Percentiles rank a stretch among this genome's conserved stretches.
Evolutionary conservation across 35 echinoderm and acorn worm species (phyloP).

Genomic region (Ophioderma brevispina): DNA sequence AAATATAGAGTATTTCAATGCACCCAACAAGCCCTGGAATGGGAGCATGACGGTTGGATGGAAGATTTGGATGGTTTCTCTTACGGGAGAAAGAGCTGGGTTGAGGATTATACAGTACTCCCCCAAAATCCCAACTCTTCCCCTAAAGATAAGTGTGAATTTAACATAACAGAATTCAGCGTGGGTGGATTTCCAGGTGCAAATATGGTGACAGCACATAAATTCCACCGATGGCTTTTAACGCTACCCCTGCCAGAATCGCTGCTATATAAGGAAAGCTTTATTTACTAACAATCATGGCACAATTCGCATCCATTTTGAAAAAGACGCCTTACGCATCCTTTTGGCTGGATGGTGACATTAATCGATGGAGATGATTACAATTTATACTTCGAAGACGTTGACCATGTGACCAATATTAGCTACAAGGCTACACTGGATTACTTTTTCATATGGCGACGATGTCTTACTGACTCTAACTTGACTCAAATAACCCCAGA

Average conservation of each 20-base stretch:
- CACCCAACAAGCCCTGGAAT: conserved; percentile 93
- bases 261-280: conserved; percentile 67
- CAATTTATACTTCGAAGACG: conserved; percentile 72
- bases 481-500: conserved; percentile 84
- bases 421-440: conserved; percentile 73
- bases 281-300: conserved; percentile 72
- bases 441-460: conserved; percentile 78
- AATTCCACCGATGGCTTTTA: conserved; percentile 88
- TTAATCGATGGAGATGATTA: conserved; percentile 74
- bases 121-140: conserved; percentile 61
- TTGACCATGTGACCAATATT: conserved; percentile 93
- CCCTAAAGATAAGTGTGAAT: conserved; percentile 60
- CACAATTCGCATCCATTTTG: conserved; percentile 44
- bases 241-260: conserved; percentile 55
- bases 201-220: conserved; percentile 70
- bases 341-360: conserved; percentile 88
- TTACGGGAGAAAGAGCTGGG: neutral
- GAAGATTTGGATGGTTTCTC: conserved; percentile 89
- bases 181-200: conserved; percentile 50
- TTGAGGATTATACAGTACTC: conserved; percentile 62
- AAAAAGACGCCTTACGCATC: conserved; percentile 83
- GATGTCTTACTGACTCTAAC: conserved; percentile 75
- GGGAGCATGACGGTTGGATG: conserved; percentile 88
- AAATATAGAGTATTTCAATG: conserved; percentile 68
- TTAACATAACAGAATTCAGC: neutral